phyloP scores from a whole-genome alignment of 1,140 invertebrate genomes.

The Saccostrea cuccullata region DNA sequence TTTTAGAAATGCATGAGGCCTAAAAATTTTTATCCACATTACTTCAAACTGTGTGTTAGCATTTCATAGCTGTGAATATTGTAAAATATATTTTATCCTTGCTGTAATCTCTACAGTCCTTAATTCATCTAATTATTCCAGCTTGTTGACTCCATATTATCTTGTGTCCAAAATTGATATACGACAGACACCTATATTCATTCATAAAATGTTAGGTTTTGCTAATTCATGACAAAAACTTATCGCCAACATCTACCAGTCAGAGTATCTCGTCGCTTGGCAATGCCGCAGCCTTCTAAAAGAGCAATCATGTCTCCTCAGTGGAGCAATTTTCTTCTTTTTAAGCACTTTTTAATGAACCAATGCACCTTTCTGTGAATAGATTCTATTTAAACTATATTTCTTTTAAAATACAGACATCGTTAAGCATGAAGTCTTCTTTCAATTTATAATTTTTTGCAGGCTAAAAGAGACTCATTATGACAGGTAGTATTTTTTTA shows the following conservation, averaged over 20 bases:
- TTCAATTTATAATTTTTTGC: not conserved
- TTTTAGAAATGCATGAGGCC: not conserved
- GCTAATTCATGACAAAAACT: constrained; percentile 20
- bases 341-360: not conserved
- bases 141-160: not conserved
- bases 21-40: not conserved
- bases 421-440: not conserved
- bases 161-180: not conserved
- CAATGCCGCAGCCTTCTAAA: not conserved
- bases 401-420: not conserved
- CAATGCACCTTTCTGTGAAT: not conserved
- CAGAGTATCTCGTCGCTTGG: not conserved
- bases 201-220: not conserved
- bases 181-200: not conserved
- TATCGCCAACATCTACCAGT: not conserved
- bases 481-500: not conserved
- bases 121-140: not conserved
- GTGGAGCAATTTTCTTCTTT: not conserved
- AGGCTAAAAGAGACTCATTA: not conserved
- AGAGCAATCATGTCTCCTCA: not conserved
- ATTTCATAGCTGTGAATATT: not conserved
- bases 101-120: not conserved
- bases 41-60: not conserved
- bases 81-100: not conserved
- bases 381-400: not conserved